These are phyloP conservation scores for Chaetodon trifasciatus DNA, from an alignment of 2,797 vertebrate genomes.

Conservation along the genomic window DNA sequence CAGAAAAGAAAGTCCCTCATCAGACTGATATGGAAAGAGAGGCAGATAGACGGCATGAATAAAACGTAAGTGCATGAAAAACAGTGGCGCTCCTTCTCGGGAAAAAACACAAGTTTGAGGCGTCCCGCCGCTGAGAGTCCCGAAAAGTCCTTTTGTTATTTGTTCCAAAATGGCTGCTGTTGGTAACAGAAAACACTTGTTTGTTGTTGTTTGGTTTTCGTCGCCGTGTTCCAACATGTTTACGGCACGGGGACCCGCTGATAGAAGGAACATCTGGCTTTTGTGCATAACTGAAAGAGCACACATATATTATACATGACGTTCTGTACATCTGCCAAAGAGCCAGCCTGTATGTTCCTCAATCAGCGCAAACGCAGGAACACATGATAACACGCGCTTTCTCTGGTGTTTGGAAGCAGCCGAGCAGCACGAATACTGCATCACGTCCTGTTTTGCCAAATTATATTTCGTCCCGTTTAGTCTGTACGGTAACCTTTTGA, in stretches of 20 bases:
- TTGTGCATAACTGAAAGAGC: conserved; percentile 85
- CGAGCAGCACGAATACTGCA: conserved; percentile 24
- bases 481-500: conserved; percentile 2
- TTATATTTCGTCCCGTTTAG: conserved; percentile 11
- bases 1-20: conserved; percentile 70
- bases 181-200: conserved; percentile 81
- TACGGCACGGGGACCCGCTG: conserved; percentile 70
- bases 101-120: conserved; percentile 56
- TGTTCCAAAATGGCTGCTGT: conserved; percentile 80
- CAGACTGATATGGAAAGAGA: conserved; percentile 58
- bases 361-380: conserved; percentile 72
- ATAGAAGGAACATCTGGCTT: conserved; percentile 87
- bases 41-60: conserved; percentile 21
- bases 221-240: conserved; percentile 77
- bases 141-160: conserved; percentile 70
- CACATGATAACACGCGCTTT: conserved; percentile 42
- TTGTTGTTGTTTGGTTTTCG: conserved; percentile 81
- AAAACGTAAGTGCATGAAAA: conserved; percentile 21
- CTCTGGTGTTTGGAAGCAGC: conserved; percentile 24
- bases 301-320: conserved; percentile 87
- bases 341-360: conserved; percentile 72
- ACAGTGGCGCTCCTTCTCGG: conserved; percentile 38
- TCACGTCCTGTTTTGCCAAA: conserved; percentile 5
- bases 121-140: conserved; percentile 55
- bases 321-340: conserved; percentile 85